Conservation (phyloP, 53 echinoderm and acorn worm species). For the Antedon mediterranea region DNA sequence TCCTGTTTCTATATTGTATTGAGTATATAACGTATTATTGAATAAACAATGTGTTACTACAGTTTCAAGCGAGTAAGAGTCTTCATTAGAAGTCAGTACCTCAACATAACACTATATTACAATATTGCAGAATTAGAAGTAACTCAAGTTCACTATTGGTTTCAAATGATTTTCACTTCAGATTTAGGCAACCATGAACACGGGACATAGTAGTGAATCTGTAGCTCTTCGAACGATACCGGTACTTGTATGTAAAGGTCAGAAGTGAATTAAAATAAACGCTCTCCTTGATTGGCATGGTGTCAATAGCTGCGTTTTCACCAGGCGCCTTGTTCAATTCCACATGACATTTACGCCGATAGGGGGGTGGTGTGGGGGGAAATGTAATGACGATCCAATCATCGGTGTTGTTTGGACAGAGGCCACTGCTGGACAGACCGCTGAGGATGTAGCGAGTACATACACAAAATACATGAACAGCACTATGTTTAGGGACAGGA, state of each 20-base stretch:
- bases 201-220: background rate
- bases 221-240: background rate
- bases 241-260: background rate
- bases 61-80: too few species aligned
- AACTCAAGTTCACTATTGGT: too few species aligned
- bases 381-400: background rate
- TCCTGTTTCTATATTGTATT: too few species aligned
- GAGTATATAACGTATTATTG: too few species aligned
- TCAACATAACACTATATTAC: too few species aligned
- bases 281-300: background rate
- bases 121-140: too few species aligned
- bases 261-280: background rate
- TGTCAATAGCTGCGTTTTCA: slow-evolving; percentile 19
- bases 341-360: slow-evolving; percentile 29
- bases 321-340: slow-evolving; percentile 14
- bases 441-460: slow-evolving; percentile 25
- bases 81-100: too few species aligned
- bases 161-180: too few species aligned
- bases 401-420: slow-evolving; percentile 22
- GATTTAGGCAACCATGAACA: background rate
- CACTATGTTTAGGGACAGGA: slow-evolving; percentile 2
- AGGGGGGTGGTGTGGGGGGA: slow-evolving; percentile 16
- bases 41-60: too few species aligned
- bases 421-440: slow-evolving; percentile 10
- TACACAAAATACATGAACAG: slow-evolving; percentile 9